These are phyloP conservation scores for Ctenomys sociabilis DNA, from an alignment of 2,113 vertebrate genomes.

Conservation along the genomic window DNA sequence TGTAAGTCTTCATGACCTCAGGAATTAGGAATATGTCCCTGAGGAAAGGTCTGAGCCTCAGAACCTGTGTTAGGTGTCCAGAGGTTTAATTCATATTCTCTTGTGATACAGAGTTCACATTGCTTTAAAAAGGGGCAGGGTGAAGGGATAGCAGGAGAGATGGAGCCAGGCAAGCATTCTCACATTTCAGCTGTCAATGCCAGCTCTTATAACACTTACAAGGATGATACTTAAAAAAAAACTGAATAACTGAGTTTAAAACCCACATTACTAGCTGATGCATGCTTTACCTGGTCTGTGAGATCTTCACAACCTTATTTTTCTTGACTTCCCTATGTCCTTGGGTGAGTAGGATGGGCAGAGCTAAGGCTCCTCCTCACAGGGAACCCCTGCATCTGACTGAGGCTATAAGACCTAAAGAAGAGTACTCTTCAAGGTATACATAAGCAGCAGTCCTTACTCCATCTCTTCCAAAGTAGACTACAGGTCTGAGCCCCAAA, in stretches of 20 bases:
- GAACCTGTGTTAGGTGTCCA: background rate
- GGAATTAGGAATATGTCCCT: background rate
- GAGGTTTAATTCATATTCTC: background rate
- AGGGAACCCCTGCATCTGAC: background rate
- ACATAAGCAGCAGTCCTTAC: background rate
- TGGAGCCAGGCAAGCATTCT: background rate
- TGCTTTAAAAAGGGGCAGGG: conserved; percentile 28
- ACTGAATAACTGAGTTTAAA: conserved; percentile 54
- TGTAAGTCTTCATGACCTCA: background rate
- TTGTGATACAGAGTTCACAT: background rate
- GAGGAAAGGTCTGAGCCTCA: background rate
- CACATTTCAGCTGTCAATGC: conserved; percentile 62
- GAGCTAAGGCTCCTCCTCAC: background rate
- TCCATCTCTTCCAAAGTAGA: background rate
- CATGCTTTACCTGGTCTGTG: conserved; percentile 40
- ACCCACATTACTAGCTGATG: conserved; percentile 54
- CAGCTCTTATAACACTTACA: conserved; percentile 51
- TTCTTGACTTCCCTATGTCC: background rate
- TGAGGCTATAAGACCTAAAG: background rate
- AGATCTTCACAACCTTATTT: background rate
- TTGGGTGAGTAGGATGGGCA: background rate
- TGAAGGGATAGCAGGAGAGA: background rate
- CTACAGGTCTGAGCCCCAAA: background rate
- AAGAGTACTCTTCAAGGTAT: background rate
- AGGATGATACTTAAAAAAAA: background rate